Base-by-base conservation (phyloP, 2,888 invertebrate genomes). In the Phania funesta region DNA sequence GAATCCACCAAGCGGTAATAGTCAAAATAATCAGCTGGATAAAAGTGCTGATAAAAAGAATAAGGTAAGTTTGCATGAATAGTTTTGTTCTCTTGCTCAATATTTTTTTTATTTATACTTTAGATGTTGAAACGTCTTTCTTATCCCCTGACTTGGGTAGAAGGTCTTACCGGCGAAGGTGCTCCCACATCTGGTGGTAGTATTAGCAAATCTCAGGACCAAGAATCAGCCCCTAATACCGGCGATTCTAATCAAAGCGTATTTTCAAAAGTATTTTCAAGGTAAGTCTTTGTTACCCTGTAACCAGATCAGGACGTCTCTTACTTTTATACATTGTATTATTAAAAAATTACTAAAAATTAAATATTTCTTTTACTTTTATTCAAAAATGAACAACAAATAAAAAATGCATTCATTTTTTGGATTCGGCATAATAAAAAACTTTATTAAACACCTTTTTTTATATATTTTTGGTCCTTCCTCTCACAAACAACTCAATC, bases 121-220 rank as follows among this genome's bases (percentile, higher is more conserved):
- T 88, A 97, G 96, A 97, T 97, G 96, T 92, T 97, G 86, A 97
- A 97, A 92, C 94, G 97, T 86, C 94, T 98, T 80, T 97, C 97
- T 0, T 97, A 97, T 92, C 97, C 97, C 16, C 91, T 97, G 68
- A 95, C 97, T 2, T 97, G 97, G 97, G 96, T 97, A 93, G 97
- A 97, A 90, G 96, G 97, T 1, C 92, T 96, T 48, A 95, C 96
- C 0, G 95, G 96, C 75, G 96, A 96, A 84, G 92, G 88, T 84
- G 80, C 76, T 78, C 86, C 84, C 38, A 71, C 76, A 74, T 82
- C 85, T 77, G 94, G 93, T 84, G 93, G 94, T 75, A 92, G 90
- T 83, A 84, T 89, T 32, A 89, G 86, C 83, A 90, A 89, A 74
- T 89, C 89, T 64, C 87, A 88, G 83, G 89, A 90, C 84, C 86